Base-by-base conservation (phyloP, 2,888 invertebrate species). In the Cyclophora punctaria region DNA sequence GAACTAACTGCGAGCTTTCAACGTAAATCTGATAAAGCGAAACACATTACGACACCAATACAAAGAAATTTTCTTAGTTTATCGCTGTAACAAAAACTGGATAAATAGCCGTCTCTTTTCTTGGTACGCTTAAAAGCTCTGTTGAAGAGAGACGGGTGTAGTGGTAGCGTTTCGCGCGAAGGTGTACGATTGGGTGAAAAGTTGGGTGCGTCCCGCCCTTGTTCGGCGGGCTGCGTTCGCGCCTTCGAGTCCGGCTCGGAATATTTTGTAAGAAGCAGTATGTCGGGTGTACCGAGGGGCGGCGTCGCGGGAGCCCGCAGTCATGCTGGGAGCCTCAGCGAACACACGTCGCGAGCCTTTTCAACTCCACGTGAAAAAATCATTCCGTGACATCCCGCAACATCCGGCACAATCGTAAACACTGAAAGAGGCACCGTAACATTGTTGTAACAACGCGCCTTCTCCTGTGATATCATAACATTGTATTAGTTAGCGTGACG, bases 281-380 rank as follows among this genome's bases (percentile, higher is more conserved):
- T 83, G 84, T 82, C 85, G 81, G 83, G 71, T 74, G 75, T 71
- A 62, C 65, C 77, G 77, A 83, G 85, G 86, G 86, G 85, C 83
- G 85, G 75, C 86, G 79, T 76, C 82, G 85, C 85, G 85, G 87
- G 87, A 83, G 83, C 83, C 75, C 80, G 83, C 87, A 88, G 88
- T 88, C 88, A 87, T 88, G 88, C 88, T 88, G 88, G 80, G 88
- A 80, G 64, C 71, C 82, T 87, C 87, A 80, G 85, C 85, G 78
- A 78, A 79, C 82, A 76, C 85, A 85, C 78, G 85, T 78, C 82
- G 87, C 83, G 87, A 82, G 73, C 63, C 73, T 69, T 82, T 78
- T 78, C 79, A 75, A 66, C 71, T 69, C 68, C 73, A 73, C 80
- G 77, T 75, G 71, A 81, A 81, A 84, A 86, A 81, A 83, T 73